phyloP scores from a whole-genome alignment of 2,797 vertebrate species.

The Simalia tracyae region DNA sequence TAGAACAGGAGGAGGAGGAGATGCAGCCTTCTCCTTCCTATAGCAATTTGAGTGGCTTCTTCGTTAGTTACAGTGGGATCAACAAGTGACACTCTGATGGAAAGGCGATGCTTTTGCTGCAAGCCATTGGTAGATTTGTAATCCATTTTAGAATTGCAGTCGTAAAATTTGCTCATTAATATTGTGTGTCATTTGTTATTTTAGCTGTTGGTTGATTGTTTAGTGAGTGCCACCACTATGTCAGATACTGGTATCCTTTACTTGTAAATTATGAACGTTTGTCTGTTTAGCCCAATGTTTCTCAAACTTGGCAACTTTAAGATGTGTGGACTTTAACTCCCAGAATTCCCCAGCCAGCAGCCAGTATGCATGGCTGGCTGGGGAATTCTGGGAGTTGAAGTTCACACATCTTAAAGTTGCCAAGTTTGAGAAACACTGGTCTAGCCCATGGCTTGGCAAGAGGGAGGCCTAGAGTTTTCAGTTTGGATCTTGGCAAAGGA shows the following conservation, averaged over 20 bases:
- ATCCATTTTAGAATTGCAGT: neutral
- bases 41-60: neutral
- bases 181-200: neutral
- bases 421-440: neutral
- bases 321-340: no score
- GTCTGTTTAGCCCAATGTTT: neutral
- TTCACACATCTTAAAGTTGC: neutral
- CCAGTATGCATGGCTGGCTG: neutral
- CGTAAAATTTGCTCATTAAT: neutral
- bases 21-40: no score
- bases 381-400: neutral
- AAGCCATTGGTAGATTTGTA: neutral
- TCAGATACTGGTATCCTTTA: neutral
- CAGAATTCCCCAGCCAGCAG: no score
- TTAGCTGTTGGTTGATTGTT: neutral
- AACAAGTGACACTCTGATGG: neutral
- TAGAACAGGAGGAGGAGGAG: neutral
- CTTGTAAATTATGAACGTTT: neutral
- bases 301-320: no score
- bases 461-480: neutral
- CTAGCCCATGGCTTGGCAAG: neutral
- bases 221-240: neutral
- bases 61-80: neutral
- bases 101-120: neutral
- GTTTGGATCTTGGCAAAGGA: neutral